Evolutionary conservation across 1,140 invertebrate species (phyloP).

Genomic region (Harpegnathos saltator): DNA sequence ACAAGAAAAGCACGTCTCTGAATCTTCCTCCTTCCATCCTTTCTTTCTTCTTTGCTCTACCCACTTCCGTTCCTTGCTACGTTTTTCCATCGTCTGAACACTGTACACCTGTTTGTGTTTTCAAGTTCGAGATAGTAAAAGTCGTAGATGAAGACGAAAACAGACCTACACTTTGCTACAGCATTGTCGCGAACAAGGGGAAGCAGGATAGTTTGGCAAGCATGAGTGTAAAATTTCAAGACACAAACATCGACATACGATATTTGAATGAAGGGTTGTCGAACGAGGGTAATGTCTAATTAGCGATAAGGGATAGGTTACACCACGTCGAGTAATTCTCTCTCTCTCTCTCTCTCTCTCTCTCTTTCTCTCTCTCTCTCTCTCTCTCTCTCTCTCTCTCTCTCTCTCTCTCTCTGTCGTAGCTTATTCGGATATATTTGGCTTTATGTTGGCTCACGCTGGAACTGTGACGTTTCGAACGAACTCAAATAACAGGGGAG

Average conservation of each 20-base stretch:
- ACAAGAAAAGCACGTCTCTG: constrained; percentile 22
- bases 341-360: too few relatives aligned
- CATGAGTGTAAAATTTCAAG: background rate
- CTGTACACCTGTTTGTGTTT: background rate
- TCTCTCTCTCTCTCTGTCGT: too few relatives aligned
- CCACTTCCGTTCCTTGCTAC: background rate
- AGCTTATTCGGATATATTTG: too few relatives aligned
- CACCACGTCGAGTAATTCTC: too few relatives aligned
- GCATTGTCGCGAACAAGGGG: background rate
- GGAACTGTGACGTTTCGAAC: too few relatives aligned
- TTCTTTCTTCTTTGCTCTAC: too few relatives aligned
- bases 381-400: too few relatives aligned
- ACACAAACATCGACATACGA: background rate
- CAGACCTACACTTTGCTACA: background rate
- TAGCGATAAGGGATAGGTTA: too few relatives aligned
- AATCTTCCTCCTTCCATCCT: background rate
- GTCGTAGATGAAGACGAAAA: background rate
- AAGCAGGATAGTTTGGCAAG: background rate
- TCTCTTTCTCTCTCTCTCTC: too few relatives aligned
- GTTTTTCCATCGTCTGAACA: background rate
- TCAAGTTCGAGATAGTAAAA: background rate
- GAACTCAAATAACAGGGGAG: too few relatives aligned
- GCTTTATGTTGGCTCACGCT: too few relatives aligned
- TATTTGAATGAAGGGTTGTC: background rate
- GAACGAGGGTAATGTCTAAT: too few relatives aligned